Evolutionary conservation across 2,888 invertebrate species (phyloP).

Genomic region (Pterobdella sp.): DNA sequence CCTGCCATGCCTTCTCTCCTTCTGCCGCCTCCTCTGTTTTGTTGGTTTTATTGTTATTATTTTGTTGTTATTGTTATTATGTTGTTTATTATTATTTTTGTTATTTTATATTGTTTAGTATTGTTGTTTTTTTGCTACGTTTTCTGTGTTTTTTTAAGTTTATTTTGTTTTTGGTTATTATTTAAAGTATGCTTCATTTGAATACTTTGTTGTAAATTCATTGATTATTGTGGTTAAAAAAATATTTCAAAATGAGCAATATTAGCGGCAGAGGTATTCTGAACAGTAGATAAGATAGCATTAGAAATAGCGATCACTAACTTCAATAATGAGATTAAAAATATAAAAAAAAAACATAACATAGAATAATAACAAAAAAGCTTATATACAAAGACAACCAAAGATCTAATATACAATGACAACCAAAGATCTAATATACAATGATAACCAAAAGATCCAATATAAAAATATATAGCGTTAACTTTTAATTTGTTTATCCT

Average conservation of each 20-base stretch:
- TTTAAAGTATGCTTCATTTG: not conserved
- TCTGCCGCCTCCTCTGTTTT: slow-evolving; percentile 47
- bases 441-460: too few relatives aligned
- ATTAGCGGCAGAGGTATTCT: too few relatives aligned
- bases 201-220: not conserved
- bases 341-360: too few relatives aligned
- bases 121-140: not conserved
- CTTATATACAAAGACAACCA: too few relatives aligned
- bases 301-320: too few relatives aligned
- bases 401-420: too few relatives aligned
- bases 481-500: slow-evolving; percentile 48
- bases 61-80: not conserved
- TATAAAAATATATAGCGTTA: not conserved
- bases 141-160: not conserved
- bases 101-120: not conserved
- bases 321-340: too few relatives aligned
- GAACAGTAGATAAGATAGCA: too few relatives aligned
- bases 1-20: slow-evolving; percentile 46
- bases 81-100: not conserved
- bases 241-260: too few relatives aligned
- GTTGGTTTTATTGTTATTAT: not conserved
- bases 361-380: too few relatives aligned
- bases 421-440: too few relatives aligned
- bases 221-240: not conserved
- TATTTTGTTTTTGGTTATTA: not conserved